Evolutionary conservation across 2,888 invertebrate genomes (phyloP), one percentile per base, ranked within the genome.

Genomic region (Halictus ligatus): DNA sequence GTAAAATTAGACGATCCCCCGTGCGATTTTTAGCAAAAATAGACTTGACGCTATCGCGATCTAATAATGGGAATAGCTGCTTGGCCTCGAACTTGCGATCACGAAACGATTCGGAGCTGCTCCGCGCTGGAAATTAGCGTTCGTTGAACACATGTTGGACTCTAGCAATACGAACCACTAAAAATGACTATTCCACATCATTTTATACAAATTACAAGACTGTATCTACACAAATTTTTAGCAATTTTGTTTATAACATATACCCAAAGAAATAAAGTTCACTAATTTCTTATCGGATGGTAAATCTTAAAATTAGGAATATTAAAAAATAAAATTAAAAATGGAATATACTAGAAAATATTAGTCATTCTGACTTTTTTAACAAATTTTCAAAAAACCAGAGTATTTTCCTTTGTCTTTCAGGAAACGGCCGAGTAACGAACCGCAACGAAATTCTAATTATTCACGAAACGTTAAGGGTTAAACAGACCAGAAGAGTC

Each of bases 1-100:
- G 35, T 71, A 72, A 77, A 71, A 81, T 77, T 81, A 81, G 18
- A 12, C 12, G 46, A 64, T 43, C 18, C n/a, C 6, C 21, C 8
- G 1, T 6, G 67, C 25, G 29, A 82, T 40, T n/a, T 21, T n/a
- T 18, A 64, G 8, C n/a, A 46, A 80, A 78, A 64, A 73, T 74
- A 67, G 46, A 72, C 10, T 15, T 18, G 48, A 12, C 60, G 18
- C 35, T 60, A 48, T 77, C 50, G 40, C 50, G 10, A 46, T 25
- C 13, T 29, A 40, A 25, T 50, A 40, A 25, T 50, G 71, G 35
- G 54, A 78, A 78, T 78, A 72, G 58, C 8, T 25, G 25, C 12
- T 58, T 43, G 35, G 78, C 69, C 46, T 18, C 18, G 29, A 12
- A 46, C 64, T 69, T 69, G 18, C 69, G 21, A 69, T 40, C 69